phyloP scores from a whole-genome alignment of 1,140 invertebrate species.

The Ctenoplectra terminalis region DNA sequence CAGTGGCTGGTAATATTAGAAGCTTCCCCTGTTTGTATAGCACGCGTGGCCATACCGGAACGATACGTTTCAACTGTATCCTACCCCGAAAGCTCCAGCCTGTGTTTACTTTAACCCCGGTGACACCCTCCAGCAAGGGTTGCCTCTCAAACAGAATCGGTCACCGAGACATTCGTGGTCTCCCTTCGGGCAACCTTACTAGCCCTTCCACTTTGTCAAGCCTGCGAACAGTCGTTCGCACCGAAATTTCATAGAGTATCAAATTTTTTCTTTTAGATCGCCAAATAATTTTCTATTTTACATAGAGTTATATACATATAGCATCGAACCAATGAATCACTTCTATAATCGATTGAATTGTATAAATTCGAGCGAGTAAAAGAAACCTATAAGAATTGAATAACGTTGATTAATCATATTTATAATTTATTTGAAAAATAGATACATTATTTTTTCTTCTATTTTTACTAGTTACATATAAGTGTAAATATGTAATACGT shows the following conservation, averaged over 20 bases:
- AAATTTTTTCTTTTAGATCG: background rate
- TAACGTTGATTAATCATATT: too few relatives aligned
- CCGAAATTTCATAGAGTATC: slow-evolving; percentile 43
- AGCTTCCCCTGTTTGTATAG: slow-evolving; percentile 78
- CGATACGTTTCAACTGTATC: slow-evolving; percentile 79
- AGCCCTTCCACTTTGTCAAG: slow-evolving; percentile 50
- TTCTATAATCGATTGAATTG: too few relatives aligned
- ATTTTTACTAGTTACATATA: too few relatives aligned
- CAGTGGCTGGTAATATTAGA: slow-evolving; percentile 76
- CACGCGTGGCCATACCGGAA: slow-evolving; percentile 78
- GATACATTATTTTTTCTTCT: too few relatives aligned
- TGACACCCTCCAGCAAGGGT: slow-evolving; percentile 76
- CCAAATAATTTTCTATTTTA: too few relatives aligned
- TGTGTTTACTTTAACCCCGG: slow-evolving; percentile 77
- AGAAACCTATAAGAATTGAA: too few relatives aligned
- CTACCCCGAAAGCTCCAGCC: slow-evolving; percentile 70
- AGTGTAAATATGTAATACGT: too few relatives aligned
- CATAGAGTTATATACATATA: too few relatives aligned
- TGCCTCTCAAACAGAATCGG: slow-evolving; percentile 80
- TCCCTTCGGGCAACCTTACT: slow-evolving; percentile 62
- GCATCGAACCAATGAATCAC: background rate
- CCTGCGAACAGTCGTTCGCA: slow-evolving; percentile 48
- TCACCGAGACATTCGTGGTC: slow-evolving; percentile 74
- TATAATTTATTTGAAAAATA: too few relatives aligned
- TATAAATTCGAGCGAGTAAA: too few relatives aligned